These are phyloP conservation scores for Fabriciana adippe DNA, from an alignment of 2,888 invertebrate species.

Conservation along the genomic window DNA sequence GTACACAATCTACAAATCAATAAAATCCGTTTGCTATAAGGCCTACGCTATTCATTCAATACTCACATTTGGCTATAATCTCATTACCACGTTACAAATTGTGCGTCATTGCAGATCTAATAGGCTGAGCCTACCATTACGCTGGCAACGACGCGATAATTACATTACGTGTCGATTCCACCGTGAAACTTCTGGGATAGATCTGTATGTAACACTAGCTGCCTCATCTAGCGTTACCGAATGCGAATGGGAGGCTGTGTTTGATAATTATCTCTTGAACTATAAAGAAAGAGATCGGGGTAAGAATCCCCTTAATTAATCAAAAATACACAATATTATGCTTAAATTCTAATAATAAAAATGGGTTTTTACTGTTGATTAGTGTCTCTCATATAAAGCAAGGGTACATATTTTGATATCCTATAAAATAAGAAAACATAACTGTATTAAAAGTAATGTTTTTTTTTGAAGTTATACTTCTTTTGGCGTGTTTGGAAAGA, in stretches of 20 bases:
- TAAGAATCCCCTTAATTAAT: too few species aligned
- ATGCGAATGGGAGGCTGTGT: neutral
- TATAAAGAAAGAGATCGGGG: too few species aligned
- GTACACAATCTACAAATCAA: neutral
- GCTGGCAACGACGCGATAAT: constrained; percentile 38
- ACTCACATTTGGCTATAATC: constrained; percentile 32
- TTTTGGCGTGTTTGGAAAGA: too few species aligned
- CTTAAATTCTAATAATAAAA: too few species aligned
- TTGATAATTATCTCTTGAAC: too few species aligned
- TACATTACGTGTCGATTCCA: constrained; percentile 40
- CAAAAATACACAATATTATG: too few species aligned
- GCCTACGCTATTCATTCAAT: constrained; percentile 13
- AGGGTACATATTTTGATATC: too few species aligned
- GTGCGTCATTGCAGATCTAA: constrained; percentile 35
- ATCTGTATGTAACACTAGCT: neutral
- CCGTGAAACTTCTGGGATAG: constrained; percentile 27
- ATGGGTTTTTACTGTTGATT: too few species aligned
- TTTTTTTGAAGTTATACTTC: too few species aligned
- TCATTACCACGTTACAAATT: constrained; percentile 36
- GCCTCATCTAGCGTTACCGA: neutral
- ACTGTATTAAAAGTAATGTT: too few species aligned
- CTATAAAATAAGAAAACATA: too few species aligned
- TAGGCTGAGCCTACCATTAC: constrained; percentile 37
- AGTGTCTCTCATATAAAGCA: too few species aligned
- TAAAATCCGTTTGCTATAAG: neutral